Evolutionary conservation across 2,797 vertebrate genomes (phyloP), one percentile per base, ranked within the genome.

Genomic region (Coracias cyanogaster): DNA sequence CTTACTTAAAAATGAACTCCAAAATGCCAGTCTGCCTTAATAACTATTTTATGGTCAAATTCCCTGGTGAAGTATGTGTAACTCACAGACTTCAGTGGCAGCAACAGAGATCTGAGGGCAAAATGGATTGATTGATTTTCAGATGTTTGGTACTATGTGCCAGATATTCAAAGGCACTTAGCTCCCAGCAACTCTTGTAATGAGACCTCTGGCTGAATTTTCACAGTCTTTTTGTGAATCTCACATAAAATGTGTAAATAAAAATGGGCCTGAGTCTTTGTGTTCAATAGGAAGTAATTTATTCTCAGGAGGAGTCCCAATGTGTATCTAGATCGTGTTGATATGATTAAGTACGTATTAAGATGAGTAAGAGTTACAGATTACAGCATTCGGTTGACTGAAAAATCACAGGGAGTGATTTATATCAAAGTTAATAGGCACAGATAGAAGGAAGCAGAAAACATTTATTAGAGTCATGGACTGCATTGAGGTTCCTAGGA

Each of bases 331-430:
- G 73, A 88, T 90, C 55, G 87, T 84, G 43, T 90, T 91, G 82
- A 94, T 77, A 79, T 91, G 85, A 91, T 93, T 94, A 90, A 92
- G 64, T 86, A 72, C 60, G 93, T 93, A 91, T 84, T 96, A 94
- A 67, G 80, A 70, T 67, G 89, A 90, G 46, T 83, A 86, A 95
- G 93, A 79, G 80, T 88, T 94, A 77, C 73, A 83, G 72, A 88
- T 79, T 84, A 66, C 55, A 72, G 54, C 28, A 26, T 94, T 93
- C 82, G 86, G 77, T 82, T 88, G 77, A 91, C 70, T 84, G 62
- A 88, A 70, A 94, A 88, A 92, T 85, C 86, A 84, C 2, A 0
- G 83, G 43, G 43, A 55, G 60, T 0, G 0, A 49, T 81, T 93
- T 49, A 28, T 69, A 33, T 12, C 66, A 37, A 84, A 89, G 73